Percentiles rank a stretch among this genome's conserved stretches.
Evolutionary conservation across 1,140 invertebrate genomes (phyloP).

Genomic region (Lycorma delicatula): DNA sequence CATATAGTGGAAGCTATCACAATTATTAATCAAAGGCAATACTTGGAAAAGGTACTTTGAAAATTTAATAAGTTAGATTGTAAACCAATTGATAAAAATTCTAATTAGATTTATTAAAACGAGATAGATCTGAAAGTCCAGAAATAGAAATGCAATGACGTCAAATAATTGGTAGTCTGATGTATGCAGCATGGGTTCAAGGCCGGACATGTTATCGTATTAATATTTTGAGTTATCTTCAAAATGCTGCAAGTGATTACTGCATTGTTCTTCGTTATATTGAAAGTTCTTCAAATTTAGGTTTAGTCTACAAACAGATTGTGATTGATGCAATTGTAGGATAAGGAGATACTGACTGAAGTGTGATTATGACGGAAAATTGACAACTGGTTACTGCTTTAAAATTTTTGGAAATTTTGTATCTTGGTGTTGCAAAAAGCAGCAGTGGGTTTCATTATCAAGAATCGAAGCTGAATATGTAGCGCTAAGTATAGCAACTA

Average conservation of each 20-base stretch:
- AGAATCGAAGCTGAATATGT: slow-evolving; percentile 39
- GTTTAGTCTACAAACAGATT: neutral
- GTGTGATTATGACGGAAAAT: slow-evolving; percentile 33
- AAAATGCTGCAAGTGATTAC: slow-evolving; percentile 22
- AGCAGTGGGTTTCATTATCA: slow-evolving; percentile 38
- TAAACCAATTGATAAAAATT: slow-evolving; percentile 28
- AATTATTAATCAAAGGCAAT: slow-evolving; percentile 30
- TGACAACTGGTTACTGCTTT: slow-evolving; percentile 35
- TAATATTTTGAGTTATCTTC: slow-evolving; percentile 21
- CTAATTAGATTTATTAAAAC: slow-evolving; percentile 22
- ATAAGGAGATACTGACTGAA: slow-evolving; percentile 39
- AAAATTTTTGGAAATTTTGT: slow-evolving; percentile 31
- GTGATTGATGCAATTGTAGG: slow-evolving; percentile 12
- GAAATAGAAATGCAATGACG: slow-evolving; percentile 20
- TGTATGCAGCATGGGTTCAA: slow-evolving; percentile 29
- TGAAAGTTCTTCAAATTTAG: slow-evolving; percentile 11
- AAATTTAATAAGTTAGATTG: slow-evolving; percentile 35
- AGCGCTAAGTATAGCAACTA: slow-evolving; percentile 17
- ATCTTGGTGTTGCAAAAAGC: slow-evolving; percentile 39
- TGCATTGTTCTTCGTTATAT: slow-evolving; percentile 15
- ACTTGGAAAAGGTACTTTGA: slow-evolving; percentile 34
- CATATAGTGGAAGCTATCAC: slow-evolving; percentile 27
- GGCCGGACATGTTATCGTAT: slow-evolving; percentile 27
- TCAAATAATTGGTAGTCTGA: slow-evolving; percentile 31
- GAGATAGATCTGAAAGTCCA: slow-evolving; percentile 21